A percentile compares a stretch with the other conserved stretches of the same genome.
Conservation (phyloP, 2,888 invertebrate species). For the Anoncus sp. region DNA sequence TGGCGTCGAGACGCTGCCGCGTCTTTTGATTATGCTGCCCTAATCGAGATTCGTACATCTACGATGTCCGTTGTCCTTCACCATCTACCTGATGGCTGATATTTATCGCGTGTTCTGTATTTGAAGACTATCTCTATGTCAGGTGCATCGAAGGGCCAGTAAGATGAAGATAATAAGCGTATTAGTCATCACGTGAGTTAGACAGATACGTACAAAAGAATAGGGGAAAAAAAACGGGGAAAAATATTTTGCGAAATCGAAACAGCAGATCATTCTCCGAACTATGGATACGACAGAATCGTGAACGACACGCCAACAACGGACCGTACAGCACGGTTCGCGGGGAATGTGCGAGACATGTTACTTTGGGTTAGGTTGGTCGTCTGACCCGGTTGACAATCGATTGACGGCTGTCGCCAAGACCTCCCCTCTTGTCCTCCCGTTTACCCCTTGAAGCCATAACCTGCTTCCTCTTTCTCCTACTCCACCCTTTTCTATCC, state of each 20-base stretch:
- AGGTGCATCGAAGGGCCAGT: constrained; percentile 5
- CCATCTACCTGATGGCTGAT: constrained; percentile 23
- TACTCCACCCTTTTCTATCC: constrained; percentile 67
- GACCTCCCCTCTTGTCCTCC: constrained; percentile 78
- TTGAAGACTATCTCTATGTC: constrained; percentile 17
- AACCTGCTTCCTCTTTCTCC: constrained; percentile 61
- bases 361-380: constrained; percentile 79
- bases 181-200: neutral
- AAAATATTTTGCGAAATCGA: constrained; percentile 8
- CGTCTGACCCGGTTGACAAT: constrained; percentile 83
- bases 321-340: constrained; percentile 52
- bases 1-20: too few relatives aligned
- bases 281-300: constrained; percentile 37
- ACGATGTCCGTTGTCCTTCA: neutral
- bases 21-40: constrained; percentile 25
- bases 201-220: neutral
- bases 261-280: constrained; percentile 31
- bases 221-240: neutral
- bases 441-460: constrained; percentile 58
- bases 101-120: constrained; percentile 10
- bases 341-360: constrained; percentile 64
- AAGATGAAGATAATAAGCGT: constrained; percentile 2
- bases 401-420: constrained; percentile 84
- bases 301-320: constrained; percentile 47
- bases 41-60: constrained; percentile 41